phyloP scores from a whole-genome alignment of 2,797 vertebrate genomes.

The Sebastes itinus region DNA sequence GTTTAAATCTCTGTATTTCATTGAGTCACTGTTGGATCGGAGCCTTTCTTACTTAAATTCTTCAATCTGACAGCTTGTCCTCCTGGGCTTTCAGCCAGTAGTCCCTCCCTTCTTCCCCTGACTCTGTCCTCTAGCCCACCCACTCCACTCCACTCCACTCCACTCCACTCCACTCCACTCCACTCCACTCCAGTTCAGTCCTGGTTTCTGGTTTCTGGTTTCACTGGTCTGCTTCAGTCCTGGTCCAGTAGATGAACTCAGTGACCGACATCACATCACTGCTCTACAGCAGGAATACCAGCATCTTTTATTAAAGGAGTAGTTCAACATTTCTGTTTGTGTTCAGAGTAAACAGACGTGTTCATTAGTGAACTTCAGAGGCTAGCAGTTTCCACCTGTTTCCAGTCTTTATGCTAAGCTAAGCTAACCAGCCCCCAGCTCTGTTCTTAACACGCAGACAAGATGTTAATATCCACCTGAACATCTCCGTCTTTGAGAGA shows the following conservation, averaged over 20 bases:
- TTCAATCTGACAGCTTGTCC: not conserved
- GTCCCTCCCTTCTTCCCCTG: not conserved
- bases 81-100: not conserved
- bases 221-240: not conserved
- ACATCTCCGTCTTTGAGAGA: too few species aligned
- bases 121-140: not conserved
- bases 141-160: not conserved
- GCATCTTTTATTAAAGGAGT: not conserved
- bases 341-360: not conserved
- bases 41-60: not conserved
- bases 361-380: too few species aligned
- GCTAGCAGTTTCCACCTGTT: not conserved
- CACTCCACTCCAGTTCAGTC: not conserved
- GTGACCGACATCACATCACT: not conserved
- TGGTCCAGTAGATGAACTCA: conserved; percentile 1
- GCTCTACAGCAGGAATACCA: not conserved
- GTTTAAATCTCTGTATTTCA: not conserved
- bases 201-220: not conserved
- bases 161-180: too few species aligned
- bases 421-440: too few species aligned
- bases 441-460: too few species aligned
- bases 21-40: conserved; percentile 10
- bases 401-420: not conserved
- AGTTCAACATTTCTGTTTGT: not conserved
- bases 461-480: too few species aligned